Conservation (phyloP, 2,888 invertebrate species). For the Brachylomia viminalis region DNA sequence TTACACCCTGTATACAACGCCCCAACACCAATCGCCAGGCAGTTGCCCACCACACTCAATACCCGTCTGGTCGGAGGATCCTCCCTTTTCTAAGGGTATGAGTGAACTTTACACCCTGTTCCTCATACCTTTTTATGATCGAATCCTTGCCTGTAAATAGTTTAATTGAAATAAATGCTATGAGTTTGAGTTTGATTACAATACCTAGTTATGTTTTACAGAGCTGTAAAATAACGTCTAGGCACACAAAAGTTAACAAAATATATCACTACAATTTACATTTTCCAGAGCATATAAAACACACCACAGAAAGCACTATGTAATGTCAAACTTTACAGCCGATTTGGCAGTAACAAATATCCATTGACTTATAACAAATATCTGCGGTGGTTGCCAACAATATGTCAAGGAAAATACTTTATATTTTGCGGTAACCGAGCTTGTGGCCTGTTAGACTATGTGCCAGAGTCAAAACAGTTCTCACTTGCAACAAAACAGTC, state of each 20-base stretch:
- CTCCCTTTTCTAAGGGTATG: too few relatives aligned
- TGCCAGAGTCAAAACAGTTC: not conserved
- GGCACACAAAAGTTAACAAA: not conserved
- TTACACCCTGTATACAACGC: too few relatives aligned
- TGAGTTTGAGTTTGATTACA: not conserved
- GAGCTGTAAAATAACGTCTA: not conserved
- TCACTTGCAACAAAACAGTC: not conserved
- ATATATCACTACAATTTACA: conserved; percentile 31
- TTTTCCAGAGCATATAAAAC: conserved; percentile 26
- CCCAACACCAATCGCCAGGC: too few relatives aligned
- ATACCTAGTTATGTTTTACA: too few relatives aligned
- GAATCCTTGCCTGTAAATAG: not conserved
- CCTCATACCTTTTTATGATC: too few relatives aligned
- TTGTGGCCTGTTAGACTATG: conserved; percentile 1
- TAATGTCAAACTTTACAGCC: conserved; percentile 43
- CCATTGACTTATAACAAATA: conserved; percentile 50
- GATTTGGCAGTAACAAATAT: conserved; percentile 38
- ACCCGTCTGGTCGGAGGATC: too few relatives aligned
- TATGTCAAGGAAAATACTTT: conserved; percentile 48
- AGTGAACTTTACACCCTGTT: too few relatives aligned
- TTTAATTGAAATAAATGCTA: not conserved
- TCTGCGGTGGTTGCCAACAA: conserved; percentile 40
- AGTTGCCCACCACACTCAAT: too few relatives aligned
- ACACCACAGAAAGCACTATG: conserved; percentile 33
- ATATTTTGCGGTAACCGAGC: conserved; percentile 21